Base-by-base conservation (phyloP, 2,888 invertebrate genomes). In the Drosophila crucigera region DNA sequence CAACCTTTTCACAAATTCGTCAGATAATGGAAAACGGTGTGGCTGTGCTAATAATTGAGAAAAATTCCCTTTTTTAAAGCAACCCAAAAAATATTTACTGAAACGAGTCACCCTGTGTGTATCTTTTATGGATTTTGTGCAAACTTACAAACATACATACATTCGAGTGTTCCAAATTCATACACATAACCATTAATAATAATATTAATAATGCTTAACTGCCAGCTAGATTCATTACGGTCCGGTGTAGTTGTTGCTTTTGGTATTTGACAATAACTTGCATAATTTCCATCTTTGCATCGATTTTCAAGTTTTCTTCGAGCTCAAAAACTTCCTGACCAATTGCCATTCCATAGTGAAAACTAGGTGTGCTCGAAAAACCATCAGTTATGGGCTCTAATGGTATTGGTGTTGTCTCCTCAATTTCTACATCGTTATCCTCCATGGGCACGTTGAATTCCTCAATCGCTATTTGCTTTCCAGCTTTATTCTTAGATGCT, bases 271-370 rank as follows among this genome's bases (percentile, higher is more conserved):
- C 80, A 63, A 80, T 78, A 1, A 80, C 67, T 60, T 80, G 50
- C 80, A 80, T 80, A 25, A 80, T 80, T 65, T 80, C 80, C 78
- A 80, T 75, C 28, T 80, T 80, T 6, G 80, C 80, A 52, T 80
- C 80, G 37, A 80, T 78, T 56, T 75, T 80, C 4, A 80, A 65
- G 19, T 39, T 75, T 28, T 56, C 80, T 1, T 72, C 75, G 6
- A 80, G 65, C 43, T 80, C 80, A 28, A 72, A 80, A n/a, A 80
- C 75, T 52, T 80, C 80, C 50, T 80, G 80, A 11, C 80, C 80
- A 62, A 80, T 35, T 0, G 80, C 80, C 76, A 79, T 79, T 47
- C 78, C 78, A 65, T 76, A 79, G 35, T 79, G 78, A 28, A 73
- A 79, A 28, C 76, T 79, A 2, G 78, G 68, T 2, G 69, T 65